Evolutionary conservation across 2,888 invertebrate genomes (phyloP), one percentile per base, ranked within the genome.

Genomic region (Amblyjoppa fuscipennis): DNA sequence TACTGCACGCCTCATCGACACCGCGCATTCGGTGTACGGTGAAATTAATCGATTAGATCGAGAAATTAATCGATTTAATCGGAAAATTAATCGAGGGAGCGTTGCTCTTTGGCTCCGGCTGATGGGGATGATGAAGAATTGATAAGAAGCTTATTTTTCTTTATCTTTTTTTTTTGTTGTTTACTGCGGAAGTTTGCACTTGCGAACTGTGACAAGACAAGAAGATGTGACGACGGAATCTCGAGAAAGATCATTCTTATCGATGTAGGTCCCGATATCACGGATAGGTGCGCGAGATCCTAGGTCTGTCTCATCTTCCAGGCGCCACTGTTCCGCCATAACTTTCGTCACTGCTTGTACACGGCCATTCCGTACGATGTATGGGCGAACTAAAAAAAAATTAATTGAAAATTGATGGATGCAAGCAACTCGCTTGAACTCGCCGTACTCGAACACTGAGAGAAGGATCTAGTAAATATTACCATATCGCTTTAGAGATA

Each of bases 221-320:
- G 38, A 34, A 74, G 20, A 70, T 70, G 73, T n/a, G 75, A 64
- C 76, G 53, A 45, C 59, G 51, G 13, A 70, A 66, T 85, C 56
- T 74, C 53, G 13, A 49, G 28, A 68, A 83, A 73, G 66, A 81
- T 77, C 77, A 70, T 49, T 68, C 85, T 87, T 90, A 88, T 89
- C 89, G 87, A 89, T 89, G 75, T 88, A 75, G 87, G 88, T 75
- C 83, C 85, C 74, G 88, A 88, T 89, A 90, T 83, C 81, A 69
- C n/a, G 51, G 31, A 45, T 64, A 31, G 13, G 25, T 74, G 68
- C n/a, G 45, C 68, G 34, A 34, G 75, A 75, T n/a, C 45, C 56
- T n/a, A 16, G 28, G 59, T 59, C 28, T 56, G 51, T 73, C 66
- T 68, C 77, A 77, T 73, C 84, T 41, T 59, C 20, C 56, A 59